Evolutionary conservation across 2,797 vertebrate species (phyloP), one percentile per base, ranked within the genome.

Genomic region (Tolypeutes matacus): DNA sequence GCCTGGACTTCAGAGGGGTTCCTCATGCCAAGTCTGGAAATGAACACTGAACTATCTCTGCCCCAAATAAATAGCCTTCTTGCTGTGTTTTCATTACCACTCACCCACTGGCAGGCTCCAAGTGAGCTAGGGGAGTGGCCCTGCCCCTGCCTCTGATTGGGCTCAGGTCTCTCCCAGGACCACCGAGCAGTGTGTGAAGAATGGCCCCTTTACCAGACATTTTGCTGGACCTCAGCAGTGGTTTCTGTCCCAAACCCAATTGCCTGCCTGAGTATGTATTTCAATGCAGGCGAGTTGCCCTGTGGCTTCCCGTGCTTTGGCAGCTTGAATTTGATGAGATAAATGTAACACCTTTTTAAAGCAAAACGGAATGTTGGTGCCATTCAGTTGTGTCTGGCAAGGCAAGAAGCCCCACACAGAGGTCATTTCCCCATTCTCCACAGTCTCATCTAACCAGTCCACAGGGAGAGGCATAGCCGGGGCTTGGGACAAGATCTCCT

Each of bases 11-110:
- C 27, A 56, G 88, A 96, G 91, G 67, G 49, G 18, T 49, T 89
- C 75, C 56, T 90, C 0, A 4, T 95, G 97, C 96, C 96, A 95
- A 92, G 93, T 42, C 76, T 95, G 95, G 96, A 91, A 97, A 64
- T n/a, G n/a, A 21, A 49, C 23, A 56, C 91, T 0, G 23, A 12
- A 4, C 89, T 13, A 4, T 20, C 65, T 27, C 72, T 56, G 83
- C 95, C 94, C 97, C 75, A 88, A 94, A 85, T 87, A 89, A 97
- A 96, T 53, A 91, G 76, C 62, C 86, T 92, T 34, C 82, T 69
- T n/a, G 83, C 81, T 73, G 62, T 46, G 91, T 77, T 89, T 91
- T 97, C 94, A 23, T 94, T 86, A 84, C 81, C 0, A 0, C 31
- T 95, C 39, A 21, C 70, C 51, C 67, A 34, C 94, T 97, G 90